phyloP scores from a whole-genome alignment of 2,888 invertebrate genomes.

The Dugesia japonica region DNA sequence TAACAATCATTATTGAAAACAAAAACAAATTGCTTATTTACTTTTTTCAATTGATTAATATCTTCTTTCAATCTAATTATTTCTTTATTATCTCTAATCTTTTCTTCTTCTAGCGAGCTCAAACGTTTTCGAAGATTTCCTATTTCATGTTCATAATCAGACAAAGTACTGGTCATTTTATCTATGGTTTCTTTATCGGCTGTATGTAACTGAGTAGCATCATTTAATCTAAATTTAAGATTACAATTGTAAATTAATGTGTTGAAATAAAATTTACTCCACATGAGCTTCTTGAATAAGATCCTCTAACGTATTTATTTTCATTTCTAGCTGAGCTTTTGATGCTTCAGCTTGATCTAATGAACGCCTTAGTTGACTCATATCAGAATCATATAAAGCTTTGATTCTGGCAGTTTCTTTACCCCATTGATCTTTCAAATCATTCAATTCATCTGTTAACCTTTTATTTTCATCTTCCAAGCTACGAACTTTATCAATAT shows the following conservation, averaged over 20 bases:
- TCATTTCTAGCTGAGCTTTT: neutral
- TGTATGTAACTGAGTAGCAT: slow-evolving; percentile 28
- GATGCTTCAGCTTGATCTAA: neutral
- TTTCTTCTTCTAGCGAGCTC: slow-evolving; percentile 33
- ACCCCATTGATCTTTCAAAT: slow-evolving; percentile 1
- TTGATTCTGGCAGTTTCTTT: slow-evolving; percentile 1
- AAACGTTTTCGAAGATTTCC: slow-evolving; percentile 32
- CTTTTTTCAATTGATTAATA: neutral
- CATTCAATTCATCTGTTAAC: neutral
- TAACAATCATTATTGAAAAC: neutral
- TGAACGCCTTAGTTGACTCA: neutral
- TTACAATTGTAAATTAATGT: no score
- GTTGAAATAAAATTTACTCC: no score
- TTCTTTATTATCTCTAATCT: slow-evolving; percentile 34
- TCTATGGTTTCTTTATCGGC: slow-evolving; percentile 36
- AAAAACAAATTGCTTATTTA: neutral
- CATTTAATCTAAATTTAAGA: slow-evolving; percentile 35
- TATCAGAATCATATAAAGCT: neutral
- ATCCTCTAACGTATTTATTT: neutral
- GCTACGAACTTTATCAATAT: slow-evolving; percentile 49
- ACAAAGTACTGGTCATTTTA: slow-evolving; percentile 35
- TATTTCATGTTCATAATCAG: slow-evolving; percentile 35
- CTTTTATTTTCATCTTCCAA: slow-evolving; percentile 14
- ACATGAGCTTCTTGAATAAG: neutral
- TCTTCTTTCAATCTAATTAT: slow-evolving; percentile 34